Percentiles rank a stretch among this genome's conserved stretches.
Conservation (phyloP, 2,888 invertebrate genomes). For the Troilus luridus region DNA sequence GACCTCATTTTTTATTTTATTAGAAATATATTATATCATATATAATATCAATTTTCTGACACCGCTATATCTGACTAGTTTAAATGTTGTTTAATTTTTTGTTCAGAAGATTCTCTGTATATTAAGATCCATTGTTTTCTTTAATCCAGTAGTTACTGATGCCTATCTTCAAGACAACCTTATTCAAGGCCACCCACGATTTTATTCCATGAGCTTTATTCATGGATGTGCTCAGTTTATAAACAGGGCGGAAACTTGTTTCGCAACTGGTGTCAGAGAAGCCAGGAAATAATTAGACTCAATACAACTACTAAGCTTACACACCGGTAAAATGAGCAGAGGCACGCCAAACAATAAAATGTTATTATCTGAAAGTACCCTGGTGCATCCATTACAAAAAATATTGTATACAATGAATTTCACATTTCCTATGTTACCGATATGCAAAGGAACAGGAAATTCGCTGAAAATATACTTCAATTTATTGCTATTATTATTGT, state of each 20-base stretch:
- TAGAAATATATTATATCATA: too few species aligned
- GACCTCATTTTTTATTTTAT: too few species aligned
- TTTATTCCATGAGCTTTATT: not conserved
- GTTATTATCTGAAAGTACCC: not conserved
- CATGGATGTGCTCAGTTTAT: not conserved
- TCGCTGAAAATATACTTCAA: too few species aligned
- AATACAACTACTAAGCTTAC: not conserved
- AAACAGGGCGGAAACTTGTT: slow-evolving; percentile 15
- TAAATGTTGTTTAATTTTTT: too few species aligned
- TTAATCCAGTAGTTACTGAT: not conserved
- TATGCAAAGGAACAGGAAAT: too few species aligned
- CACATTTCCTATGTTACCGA: not conserved
- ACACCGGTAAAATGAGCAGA: not conserved
- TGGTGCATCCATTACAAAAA: not conserved
- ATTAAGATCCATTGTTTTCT: not conserved
- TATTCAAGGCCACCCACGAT: not conserved
- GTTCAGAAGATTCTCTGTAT: too few species aligned
- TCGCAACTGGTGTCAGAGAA: not conserved
- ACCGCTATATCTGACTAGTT: too few species aligned
- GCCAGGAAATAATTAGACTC: not conserved
- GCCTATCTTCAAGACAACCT: not conserved
- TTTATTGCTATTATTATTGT: too few species aligned
- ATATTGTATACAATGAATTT: not conserved
- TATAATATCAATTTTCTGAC: too few species aligned
- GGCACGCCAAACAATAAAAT: not conserved